Evolutionary conservation across 2,888 invertebrate genomes (phyloP), one percentile per base, ranked within the genome.

Genomic region (Aphidoletes aphidimyza): DNA sequence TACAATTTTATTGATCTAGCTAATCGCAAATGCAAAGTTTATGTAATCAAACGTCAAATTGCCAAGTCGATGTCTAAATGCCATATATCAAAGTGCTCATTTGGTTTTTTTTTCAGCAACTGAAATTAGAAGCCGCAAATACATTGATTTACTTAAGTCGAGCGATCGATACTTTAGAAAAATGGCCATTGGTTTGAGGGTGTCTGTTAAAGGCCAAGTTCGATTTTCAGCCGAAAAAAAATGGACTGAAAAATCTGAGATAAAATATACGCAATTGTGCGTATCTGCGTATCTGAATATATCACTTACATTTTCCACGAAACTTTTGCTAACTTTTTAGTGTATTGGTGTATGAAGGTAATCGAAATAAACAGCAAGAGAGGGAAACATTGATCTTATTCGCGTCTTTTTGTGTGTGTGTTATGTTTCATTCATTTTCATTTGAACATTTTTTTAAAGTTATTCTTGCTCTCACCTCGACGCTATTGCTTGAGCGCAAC

Each of bases 281-380:
- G 69, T 69, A 14, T n/a, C n/a, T n/a, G n/a, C n/a, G n/a, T n/a
- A n/a, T n/a, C n/a, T n/a, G n/a, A n/a, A n/a, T n/a, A n/a, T 69
- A 69, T 69, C 69, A n/a, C 30, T 69, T 69, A 69, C 69, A 5
- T 69, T 30, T 30, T 69, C 22, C 22, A 39, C 39, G 54, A 54
- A 54, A 69, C n/a, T 69, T 69, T n/a, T 69, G 30, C 69, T 30
- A 69, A 69, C 69, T 69, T 30, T 69, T 30, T 2, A 69, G 26
- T 54, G 22, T 6, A 5, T 14, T 22, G 14, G 6, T 19, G 54
- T 22, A 54, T 69, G 69, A 34, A 30, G 30, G 69, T n/a, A 69
- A 69, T 69, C 69, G 34, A 69, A 39, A 39, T 11, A 39, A 39
- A 17, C 17, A 47, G n/a, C 22, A 9, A 22, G n/a, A 54, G 69